phyloP scores from a whole-genome alignment of 1,140 invertebrate genomes.

The Drosophila guanche region DNA sequence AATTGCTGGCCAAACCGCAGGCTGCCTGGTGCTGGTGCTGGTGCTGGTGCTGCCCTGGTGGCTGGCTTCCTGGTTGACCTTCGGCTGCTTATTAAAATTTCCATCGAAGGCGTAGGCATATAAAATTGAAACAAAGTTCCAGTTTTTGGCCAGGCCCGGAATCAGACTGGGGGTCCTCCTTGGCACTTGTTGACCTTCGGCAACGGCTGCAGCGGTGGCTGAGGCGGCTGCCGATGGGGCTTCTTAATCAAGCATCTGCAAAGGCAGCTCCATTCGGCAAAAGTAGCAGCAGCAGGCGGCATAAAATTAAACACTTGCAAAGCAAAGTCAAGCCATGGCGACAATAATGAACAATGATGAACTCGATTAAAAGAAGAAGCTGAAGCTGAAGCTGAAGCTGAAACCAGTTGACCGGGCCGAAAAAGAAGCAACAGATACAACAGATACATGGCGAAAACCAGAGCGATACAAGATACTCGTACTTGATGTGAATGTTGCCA shows the following conservation, averaged over 20 bases:
- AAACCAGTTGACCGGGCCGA: conserved; percentile 65
- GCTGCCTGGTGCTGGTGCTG: neutral
- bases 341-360: conserved; percentile 81
- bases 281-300: conserved; percentile 58
- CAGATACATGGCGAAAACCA: conserved; percentile 70
- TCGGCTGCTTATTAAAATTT: conserved; percentile 77
- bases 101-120: conserved; percentile 72
- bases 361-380: conserved; percentile 75
- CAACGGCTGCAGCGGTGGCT: neutral
- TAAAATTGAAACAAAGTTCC: conserved; percentile 50
- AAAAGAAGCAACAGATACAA: conserved; percentile 25
- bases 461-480: conserved; percentile 53
- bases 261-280: neutral
- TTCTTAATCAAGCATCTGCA: conserved; percentile 46
- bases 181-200: conserved; percentile 76
- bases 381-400: conserved; percentile 17
- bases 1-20: conserved; percentile 65
- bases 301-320: conserved; percentile 78
- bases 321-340: conserved; percentile 60
- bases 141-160: conserved; percentile 65
- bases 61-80: conserved; percentile 71
- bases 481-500: conserved; percentile 55
- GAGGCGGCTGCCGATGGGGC: conserved; percentile 13
- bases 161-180: conserved; percentile 55
- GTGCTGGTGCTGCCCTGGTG: neutral